Evolutionary conservation across 37 sponge, comb jelly and placozoan genomes (phyloP), one percentile per base, ranked within the genome.

Genomic region (Cladorhizidae sp.): DNA sequence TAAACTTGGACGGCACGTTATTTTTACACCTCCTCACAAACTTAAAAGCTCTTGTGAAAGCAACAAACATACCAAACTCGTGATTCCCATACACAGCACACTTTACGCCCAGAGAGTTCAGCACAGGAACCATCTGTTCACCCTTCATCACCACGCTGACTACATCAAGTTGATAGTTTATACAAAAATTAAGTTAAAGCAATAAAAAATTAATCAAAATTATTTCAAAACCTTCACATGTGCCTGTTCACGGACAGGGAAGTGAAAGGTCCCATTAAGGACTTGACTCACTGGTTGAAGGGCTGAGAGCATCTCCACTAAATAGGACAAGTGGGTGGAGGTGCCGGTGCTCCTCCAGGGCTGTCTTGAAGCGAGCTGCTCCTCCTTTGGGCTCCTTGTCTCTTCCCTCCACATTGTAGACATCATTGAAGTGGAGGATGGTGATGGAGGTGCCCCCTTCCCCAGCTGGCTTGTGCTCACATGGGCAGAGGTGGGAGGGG

Each of bases 351-450:
- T 55, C 70, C 49, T 87, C 76, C 18, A 94, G 22, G 61, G 55
- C 40, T 12, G 81, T 84, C 42, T 82, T 87, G 76, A 94, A 90
- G 25, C 94, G 73, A 32, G 94, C 73, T 0, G 88, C 94, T 43
- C 94, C 94, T 20, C 94, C 94, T 0, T 86, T 82, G 17, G 94
- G 94, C 52, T 94, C 94, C 67, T 81, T 91, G 33, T 75, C 80
- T 51, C 81, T 68, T 70, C 73, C 85, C 75, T 87, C 87, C 50
- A 94, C 68, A 51, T 90, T 84, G 78, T 94, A 94, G 32, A 90
- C 94, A 75, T 94, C 94, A 56, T 94, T 94, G 82, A 94, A 94
- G 75, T 94, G 94, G n/a, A 94, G 29, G 26, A 94, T 80, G 9
- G 77, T 83, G 72, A 90, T 52, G n/a, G 39, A 29, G 61, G 43